phyloP scores from a whole-genome alignment of 1,140 invertebrate species.

The Drosophila simulans region DNA sequence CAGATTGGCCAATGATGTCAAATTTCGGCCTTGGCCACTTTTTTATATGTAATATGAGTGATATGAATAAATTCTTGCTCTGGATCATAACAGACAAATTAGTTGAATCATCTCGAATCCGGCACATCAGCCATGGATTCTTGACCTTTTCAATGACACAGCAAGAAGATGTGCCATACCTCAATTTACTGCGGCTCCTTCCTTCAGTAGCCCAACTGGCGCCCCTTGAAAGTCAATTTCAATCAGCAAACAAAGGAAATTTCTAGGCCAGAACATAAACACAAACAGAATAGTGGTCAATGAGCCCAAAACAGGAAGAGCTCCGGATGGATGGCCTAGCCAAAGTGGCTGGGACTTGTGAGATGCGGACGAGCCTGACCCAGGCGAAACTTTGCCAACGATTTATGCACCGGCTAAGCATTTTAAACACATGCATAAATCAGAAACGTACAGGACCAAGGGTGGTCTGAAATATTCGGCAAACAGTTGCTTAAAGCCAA shows the following conservation, averaged over 20 bases:
- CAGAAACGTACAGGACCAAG: conserved; percentile 35
- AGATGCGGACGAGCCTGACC: conserved; percentile 15
- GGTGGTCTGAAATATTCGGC: conserved; percentile 40
- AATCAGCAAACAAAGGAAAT: conserved; percentile 50
- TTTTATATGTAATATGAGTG: background rate
- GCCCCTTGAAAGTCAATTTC: conserved; percentile 52
- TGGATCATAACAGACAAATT: conserved; percentile 9
- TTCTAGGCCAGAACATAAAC: conserved; percentile 49
- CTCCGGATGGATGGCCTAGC: conserved; percentile 41
- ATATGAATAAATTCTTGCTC: background rate
- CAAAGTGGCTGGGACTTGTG: conserved; percentile 18
- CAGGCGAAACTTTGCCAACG: conserved; percentile 29
- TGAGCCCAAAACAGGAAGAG: conserved; percentile 30
- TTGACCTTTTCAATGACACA: conserved; percentile 21
- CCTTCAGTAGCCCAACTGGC: conserved; percentile 29
- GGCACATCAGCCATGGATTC: background rate
- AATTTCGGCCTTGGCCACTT: no score
- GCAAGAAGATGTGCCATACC: conserved; percentile 8
- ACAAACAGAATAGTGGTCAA: conserved; percentile 49
- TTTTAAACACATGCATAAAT: conserved; percentile 65
- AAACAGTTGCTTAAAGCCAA: conserved; percentile 55
- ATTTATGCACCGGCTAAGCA: conserved; percentile 49
- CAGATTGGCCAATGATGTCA: no score
- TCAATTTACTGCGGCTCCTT: conserved; percentile 14
- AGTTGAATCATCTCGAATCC: conserved; percentile 7